Evolutionary conservation across 2,888 invertebrate species (phyloP), one percentile per base, ranked within the genome.

Genomic region (Chymomyza procnemis): DNA sequence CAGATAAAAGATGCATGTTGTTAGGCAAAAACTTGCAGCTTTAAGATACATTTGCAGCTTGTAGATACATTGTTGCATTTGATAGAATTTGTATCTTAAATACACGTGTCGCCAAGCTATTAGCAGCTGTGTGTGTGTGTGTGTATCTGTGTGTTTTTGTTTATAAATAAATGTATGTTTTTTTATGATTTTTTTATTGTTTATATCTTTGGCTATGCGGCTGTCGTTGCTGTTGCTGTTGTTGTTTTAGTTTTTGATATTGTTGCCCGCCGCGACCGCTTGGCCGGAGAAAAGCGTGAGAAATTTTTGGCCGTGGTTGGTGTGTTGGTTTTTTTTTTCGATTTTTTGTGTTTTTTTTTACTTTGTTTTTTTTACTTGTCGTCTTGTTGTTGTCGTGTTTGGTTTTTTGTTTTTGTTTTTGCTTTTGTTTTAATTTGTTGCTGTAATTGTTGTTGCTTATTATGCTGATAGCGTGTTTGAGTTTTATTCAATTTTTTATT

Each of bases 231-330:
- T 61, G 9, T 54, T 41, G 34, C 12, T 41, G 18, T 21, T 54
- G 21, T 54, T 14, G 21, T 54, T 54, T 55, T 56, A 50, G 56
- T 60, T 55, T 16, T 50, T 58, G 12, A 54, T 46, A n/a, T 54
- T 14, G 22, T n/a, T 21, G 6, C 47, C 6, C 55, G 41, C 6
- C 55, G 41, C 54, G 14, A 21, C 54, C 54, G 19, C 54, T 22
- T 65, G n/a, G 58, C 19, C 77, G 75, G 83, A 83, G 84, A 85
- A 85, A 87, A 85, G 84, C 84, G 84, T 85, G 84, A 85, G 84
- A 85, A 85, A 85, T 85, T 85, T 82, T 85, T 78, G 84, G 81
- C 84, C 84, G 81, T 85, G 84, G 86, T 83, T 76, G 55, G 60
- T 48, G 59, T 57, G 30, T 16, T 56, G 16, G 16, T 19, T 54